A percentile compares a stretch with the other conserved stretches of the same genome.
Evolutionary conservation across 2,113 vertebrate species (phyloP).

Genomic region (Periophthalmus modestus): DNA sequence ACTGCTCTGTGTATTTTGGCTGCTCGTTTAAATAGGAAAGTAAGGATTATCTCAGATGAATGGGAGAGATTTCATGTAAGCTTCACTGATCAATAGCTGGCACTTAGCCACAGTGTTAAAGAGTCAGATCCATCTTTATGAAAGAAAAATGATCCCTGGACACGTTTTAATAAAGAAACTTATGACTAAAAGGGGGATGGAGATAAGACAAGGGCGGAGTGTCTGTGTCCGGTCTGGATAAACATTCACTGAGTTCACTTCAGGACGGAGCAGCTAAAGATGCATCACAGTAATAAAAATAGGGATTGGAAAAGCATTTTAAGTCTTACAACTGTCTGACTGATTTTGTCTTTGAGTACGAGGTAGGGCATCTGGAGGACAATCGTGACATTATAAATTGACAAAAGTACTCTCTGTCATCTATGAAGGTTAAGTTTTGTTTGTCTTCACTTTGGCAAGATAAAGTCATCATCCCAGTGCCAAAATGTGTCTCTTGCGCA

Average conservation of each 20-base stretch:
- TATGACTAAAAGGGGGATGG: slow-evolving; percentile 21
- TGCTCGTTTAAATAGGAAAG: slow-evolving; percentile 49
- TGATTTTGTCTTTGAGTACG: not conserved
- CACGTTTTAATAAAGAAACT: slow-evolving; percentile 26
- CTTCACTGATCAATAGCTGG: slow-evolving; percentile 54
- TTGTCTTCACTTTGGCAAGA: not conserved
- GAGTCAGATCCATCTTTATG: slow-evolving; percentile 22
- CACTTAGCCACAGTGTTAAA: slow-evolving; percentile 34
- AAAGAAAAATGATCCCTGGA: slow-evolving; percentile 31
- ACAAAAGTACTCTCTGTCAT: not conserved
- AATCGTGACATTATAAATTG: not conserved
- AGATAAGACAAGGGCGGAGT: not conserved
- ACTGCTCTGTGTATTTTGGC: slow-evolving; percentile 24
- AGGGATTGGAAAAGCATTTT: not conserved
- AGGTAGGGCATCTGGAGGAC: not conserved
- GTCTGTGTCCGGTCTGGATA: not conserved
- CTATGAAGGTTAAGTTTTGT: not conserved
- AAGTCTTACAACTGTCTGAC: not conserved
- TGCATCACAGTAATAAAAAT: slow-evolving; percentile 1
- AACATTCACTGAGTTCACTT: not conserved
- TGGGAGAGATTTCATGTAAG: slow-evolving; percentile 36
- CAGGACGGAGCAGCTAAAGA: not conserved
- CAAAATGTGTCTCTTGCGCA: too few relatives aligned
- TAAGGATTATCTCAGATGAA: slow-evolving; percentile 56
- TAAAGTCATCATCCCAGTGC: too few relatives aligned